Evolutionary conservation across 2,113 vertebrate genomes (phyloP).

Genomic region (Megaleporinus macrocephalus): DNA sequence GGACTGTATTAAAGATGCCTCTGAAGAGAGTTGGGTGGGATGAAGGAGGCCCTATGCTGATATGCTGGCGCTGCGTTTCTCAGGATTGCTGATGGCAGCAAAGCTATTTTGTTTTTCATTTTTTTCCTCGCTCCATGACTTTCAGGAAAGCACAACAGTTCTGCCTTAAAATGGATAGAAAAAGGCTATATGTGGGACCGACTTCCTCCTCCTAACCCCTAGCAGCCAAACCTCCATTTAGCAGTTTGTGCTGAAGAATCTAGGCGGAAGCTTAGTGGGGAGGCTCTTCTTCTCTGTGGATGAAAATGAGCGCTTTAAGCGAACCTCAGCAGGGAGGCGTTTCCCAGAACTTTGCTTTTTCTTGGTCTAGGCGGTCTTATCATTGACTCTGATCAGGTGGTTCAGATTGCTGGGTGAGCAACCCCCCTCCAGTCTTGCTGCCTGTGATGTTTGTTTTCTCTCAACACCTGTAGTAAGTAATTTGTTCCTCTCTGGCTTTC

Average conservation of each 20-base stretch:
- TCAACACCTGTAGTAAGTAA: not conserved
- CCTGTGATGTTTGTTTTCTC: not conserved
- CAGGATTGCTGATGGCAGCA: slow-evolving; percentile 54
- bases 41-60: slow-evolving; percentile 14
- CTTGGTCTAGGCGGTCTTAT: not conserved
- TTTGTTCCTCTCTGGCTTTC: slow-evolving; percentile 27
- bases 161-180: slow-evolving; percentile 32
- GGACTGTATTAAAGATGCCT: slow-evolving; percentile 23
- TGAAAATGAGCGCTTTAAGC: not conserved
- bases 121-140: not conserved
- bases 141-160: slow-evolving; percentile 9
- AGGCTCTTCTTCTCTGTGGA: not conserved
- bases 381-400: not conserved
- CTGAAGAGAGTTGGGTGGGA: slow-evolving; percentile 12
- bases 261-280: not conserved
- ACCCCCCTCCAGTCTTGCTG: not conserved
- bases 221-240: not conserved
- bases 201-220: not conserved
- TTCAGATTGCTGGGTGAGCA: not conserved
- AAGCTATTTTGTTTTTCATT: slow-evolving; percentile 19
- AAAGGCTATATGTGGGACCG: slow-evolving; percentile 38
- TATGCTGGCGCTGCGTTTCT: slow-evolving; percentile 57
- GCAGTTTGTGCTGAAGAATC: not conserved
- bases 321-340: not conserved
- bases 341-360: not conserved